Evolutionary conservation across 2,888 invertebrate genomes (phyloP).

Genomic region (Bombylius major): DNA sequence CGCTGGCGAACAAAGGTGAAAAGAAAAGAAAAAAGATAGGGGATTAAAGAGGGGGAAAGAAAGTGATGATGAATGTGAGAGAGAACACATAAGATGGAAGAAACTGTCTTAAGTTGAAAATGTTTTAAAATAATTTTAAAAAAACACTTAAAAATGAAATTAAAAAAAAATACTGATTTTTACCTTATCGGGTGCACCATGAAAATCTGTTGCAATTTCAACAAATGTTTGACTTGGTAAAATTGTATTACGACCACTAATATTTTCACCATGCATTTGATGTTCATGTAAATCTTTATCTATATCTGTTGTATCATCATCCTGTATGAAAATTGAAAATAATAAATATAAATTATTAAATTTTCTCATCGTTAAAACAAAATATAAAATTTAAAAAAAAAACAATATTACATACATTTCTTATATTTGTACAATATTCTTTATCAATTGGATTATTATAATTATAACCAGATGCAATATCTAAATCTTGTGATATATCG

Average conservation of each 20-base stretch:
- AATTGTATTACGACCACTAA: too few species aligned
- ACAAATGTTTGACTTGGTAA: constrained; percentile 24
- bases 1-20: too few species aligned
- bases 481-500: constrained; percentile 7
- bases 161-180: constrained; percentile 2
- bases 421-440: constrained; percentile 38
- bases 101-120: too few species aligned
- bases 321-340: constrained; percentile 1
- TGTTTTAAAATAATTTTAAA: too few species aligned
- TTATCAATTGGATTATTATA: constrained; percentile 44
- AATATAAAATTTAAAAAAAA: background rate
- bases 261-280: constrained; percentile 2
- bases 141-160: too few species aligned
- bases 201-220: constrained; percentile 43
- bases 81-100: too few species aligned
- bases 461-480: constrained; percentile 34
- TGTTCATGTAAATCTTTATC: constrained; percentile 30
- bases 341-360: constrained; percentile 6
- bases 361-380: background rate
- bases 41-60: too few species aligned
- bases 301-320: constrained; percentile 15
- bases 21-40: too few species aligned
- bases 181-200: constrained; percentile 49
- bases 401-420: constrained; percentile 12
- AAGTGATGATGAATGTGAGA: too few species aligned